phyloP scores from a whole-genome alignment of 1,140 invertebrate genomes.

The Drosophila micromelanica region DNA sequence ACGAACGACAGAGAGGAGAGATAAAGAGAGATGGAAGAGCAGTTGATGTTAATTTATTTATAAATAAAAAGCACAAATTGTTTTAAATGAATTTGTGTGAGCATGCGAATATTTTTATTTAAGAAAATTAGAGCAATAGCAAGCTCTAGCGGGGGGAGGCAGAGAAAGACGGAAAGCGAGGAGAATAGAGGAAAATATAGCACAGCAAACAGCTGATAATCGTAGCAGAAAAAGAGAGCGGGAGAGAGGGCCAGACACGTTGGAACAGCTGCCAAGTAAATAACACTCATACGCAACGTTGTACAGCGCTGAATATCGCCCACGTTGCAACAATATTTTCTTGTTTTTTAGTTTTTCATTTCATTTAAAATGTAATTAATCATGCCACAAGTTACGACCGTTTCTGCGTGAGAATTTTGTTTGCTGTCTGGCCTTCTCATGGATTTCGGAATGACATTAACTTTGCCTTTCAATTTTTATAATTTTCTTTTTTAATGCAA shows the following conservation, averaged over 20 bases:
- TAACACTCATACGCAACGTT: conserved; percentile 68
- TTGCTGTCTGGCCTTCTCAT: conserved; percentile 47
- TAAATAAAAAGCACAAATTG: conserved; percentile 45
- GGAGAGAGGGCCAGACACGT: conserved; percentile 10
- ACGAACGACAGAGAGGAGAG: conserved; percentile 5
- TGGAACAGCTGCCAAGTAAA: conserved; percentile 49
- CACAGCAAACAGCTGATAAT: conserved; percentile 71
- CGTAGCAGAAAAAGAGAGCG: neutral
- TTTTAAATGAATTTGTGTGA: conserved; percentile 50
- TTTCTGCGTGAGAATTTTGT: conserved; percentile 53
- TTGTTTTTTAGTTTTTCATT: conserved; percentile 26
- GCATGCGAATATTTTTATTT: conserved; percentile 41
- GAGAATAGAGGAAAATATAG: conserved; percentile 49
- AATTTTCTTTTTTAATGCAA: neutral
- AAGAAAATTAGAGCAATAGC: conserved; percentile 44
- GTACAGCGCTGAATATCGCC: conserved; percentile 53
- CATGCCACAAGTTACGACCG: conserved; percentile 22
- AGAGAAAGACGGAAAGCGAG: conserved; percentile 13
- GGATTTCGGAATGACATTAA: conserved; percentile 34
- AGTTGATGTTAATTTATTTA: conserved; percentile 54
- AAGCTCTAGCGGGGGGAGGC: conserved; percentile 11
- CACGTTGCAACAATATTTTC: conserved; percentile 25
- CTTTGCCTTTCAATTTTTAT: conserved; percentile 17
- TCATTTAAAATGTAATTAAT: conserved; percentile 62
- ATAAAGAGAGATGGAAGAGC: conserved; percentile 27